A percentile compares a stretch with the other conserved stretches of the same genome.
These are phyloP conservation scores for Pseudomyrmex cubaensis DNA, from an alignment of 1,140 invertebrate genomes.

Conservation along the genomic window DNA sequence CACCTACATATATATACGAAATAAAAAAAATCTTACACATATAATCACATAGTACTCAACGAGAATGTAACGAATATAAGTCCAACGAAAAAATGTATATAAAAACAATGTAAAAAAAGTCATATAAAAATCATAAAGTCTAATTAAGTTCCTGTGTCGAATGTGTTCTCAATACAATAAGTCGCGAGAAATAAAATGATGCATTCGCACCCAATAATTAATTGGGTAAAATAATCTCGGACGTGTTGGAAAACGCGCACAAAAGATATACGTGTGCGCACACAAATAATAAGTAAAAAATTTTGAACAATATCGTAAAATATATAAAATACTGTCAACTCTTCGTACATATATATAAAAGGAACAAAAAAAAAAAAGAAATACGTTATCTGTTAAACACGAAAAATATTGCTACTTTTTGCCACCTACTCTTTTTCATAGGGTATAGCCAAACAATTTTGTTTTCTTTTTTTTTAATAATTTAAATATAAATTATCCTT, in stretches of 20 bases:
- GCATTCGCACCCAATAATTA: background rate
- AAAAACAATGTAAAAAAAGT: slow-evolving; percentile 75
- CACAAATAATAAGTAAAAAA: slow-evolving; percentile 60
- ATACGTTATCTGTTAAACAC: slow-evolving; percentile 33
- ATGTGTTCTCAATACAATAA: slow-evolving; percentile 60
- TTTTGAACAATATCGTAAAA: slow-evolving; percentile 72
- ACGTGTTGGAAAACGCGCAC: slow-evolving; percentile 52
- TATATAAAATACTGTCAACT: slow-evolving; percentile 79
- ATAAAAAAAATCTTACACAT: slow-evolving; percentile 67
- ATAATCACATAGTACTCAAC: slow-evolving; percentile 78
- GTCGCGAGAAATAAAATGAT: slow-evolving; percentile 61
- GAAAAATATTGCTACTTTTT: slow-evolving; percentile 76
- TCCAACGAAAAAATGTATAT: slow-evolving; percentile 76
- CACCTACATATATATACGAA: slow-evolving; percentile 20
- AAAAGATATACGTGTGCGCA: slow-evolving; percentile 50
- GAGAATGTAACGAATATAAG: slow-evolving; percentile 74
- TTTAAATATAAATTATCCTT: slow-evolving; percentile 38
- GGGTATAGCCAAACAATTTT: slow-evolving; percentile 23
- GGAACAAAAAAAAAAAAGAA: slow-evolving; percentile 64
- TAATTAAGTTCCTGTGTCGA: slow-evolving; percentile 59
- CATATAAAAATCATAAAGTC: slow-evolving; percentile 67
- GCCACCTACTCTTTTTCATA: slow-evolving; percentile 5
- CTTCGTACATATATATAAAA: slow-evolving; percentile 64
- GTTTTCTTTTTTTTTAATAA: background rate
- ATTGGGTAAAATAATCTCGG: background rate